These are phyloP conservation scores for Misgurnus anguillicaudatus DNA, from an alignment of 2,113 vertebrate genomes.

Conservation along the genomic window DNA sequence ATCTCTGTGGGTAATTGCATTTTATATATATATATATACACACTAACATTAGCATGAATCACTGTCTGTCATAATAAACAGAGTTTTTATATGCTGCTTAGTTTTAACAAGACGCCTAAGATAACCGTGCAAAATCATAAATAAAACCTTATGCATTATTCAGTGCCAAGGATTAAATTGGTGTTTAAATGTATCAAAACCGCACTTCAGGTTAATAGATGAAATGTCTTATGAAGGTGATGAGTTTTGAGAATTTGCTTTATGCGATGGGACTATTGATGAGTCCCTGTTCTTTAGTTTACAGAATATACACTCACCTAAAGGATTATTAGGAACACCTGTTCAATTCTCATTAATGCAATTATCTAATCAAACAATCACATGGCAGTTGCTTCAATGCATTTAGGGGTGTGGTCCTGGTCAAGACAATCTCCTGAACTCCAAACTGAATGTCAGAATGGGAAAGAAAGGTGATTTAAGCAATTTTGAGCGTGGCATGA, in stretches of 20 bases:
- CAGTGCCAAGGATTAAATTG: neutral
- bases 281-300: too few relatives aligned
- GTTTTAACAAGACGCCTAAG: neutral
- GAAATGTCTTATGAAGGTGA: too few relatives aligned
- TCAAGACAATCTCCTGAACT: too few relatives aligned
- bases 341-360: too few relatives aligned
- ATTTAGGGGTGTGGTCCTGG: too few relatives aligned
- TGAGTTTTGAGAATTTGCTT: neutral
- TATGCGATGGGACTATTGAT: neutral
- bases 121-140: neutral
- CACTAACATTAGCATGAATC: slow-evolving; percentile 51
- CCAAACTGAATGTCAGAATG: too few relatives aligned
- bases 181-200: neutral
- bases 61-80: neutral
- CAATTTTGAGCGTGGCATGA: too few relatives aligned
- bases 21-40: slow-evolving; percentile 56
- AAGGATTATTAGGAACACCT: too few relatives aligned
- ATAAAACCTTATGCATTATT: neutral
- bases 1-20: slow-evolving; percentile 57
- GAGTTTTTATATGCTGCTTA: neutral
- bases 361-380: too few relatives aligned
- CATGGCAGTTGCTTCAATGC: too few relatives aligned
- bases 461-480: too few relatives aligned
- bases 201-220: neutral
- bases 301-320: too few relatives aligned